phyloP scores from a whole-genome alignment of 2,113 vertebrate species.

The Indri indri region DNA sequence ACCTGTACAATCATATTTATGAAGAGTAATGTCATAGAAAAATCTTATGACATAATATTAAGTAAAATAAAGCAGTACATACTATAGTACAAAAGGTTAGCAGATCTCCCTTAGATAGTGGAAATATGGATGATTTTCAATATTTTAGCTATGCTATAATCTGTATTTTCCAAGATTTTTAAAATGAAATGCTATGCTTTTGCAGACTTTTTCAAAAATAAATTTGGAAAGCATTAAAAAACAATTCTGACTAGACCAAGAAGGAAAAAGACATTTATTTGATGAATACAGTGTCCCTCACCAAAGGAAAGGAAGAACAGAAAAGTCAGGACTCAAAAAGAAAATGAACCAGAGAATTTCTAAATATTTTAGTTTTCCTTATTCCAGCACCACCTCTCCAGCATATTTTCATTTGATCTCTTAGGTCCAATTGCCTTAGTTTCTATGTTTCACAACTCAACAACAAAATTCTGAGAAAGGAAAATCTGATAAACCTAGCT shows the following conservation, averaged over 20 bases:
- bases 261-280: not conserved
- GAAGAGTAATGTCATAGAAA: not conserved
- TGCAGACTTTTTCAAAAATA: not conserved
- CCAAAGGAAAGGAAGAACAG: not conserved
- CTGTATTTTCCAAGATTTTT: slow-evolving; percentile 6
- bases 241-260: not conserved
- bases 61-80: not conserved
- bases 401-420: not conserved
- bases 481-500: not conserved
- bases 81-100: not conserved
- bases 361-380: not conserved
- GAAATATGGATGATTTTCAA: not conserved
- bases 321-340: not conserved
- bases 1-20: not conserved
- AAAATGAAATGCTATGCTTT: not conserved
- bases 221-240: not conserved
- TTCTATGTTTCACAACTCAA: not conserved
- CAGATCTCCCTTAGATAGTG: not conserved
- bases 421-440: not conserved
- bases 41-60: not conserved
- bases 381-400: not conserved
- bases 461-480: not conserved
- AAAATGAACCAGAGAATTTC: not conserved
- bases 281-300: not conserved
- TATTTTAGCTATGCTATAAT: not conserved